Conservation (phyloP, 2,113 vertebrate genomes). For the Grammomys dolichurus region DNA sequence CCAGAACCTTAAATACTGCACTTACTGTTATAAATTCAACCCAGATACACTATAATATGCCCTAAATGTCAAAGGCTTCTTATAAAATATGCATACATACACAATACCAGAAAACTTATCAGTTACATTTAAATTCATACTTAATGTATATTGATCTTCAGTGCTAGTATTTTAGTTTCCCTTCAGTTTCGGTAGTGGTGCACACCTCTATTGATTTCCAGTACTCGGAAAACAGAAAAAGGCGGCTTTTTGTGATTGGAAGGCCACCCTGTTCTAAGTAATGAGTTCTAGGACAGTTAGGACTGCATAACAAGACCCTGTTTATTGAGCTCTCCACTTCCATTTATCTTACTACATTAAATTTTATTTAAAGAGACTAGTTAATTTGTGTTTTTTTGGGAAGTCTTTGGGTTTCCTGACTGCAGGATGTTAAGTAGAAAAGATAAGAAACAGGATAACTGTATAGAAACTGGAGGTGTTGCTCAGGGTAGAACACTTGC, state of each 20-base stretch:
- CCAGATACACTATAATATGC: background rate
- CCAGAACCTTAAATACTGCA: background rate
- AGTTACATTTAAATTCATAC: background rate
- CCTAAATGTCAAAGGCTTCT: background rate
- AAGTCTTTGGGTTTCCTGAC: background rate
- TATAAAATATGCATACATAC: background rate
- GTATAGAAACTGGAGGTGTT: background rate
- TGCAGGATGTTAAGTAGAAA: slow-evolving; percentile 10
- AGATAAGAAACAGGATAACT: slow-evolving; percentile 8
- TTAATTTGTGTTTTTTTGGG: background rate
- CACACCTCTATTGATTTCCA: background rate
- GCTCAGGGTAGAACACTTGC: background rate
- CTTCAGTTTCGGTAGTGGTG: background rate
- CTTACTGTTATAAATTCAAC: background rate
- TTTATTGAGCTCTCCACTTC: background rate
- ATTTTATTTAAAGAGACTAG: background rate
- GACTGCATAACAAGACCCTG: background rate
- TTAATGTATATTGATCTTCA: slow-evolving; percentile 12
- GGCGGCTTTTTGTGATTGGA: background rate
- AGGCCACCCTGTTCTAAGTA: background rate
- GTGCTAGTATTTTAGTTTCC: background rate
- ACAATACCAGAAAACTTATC: background rate
- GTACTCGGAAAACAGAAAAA: background rate
- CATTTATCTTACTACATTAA: slow-evolving; percentile 10
- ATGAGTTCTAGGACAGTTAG: background rate